Evolutionary conservation across 2,888 invertebrate species (phyloP).

Genomic region (Tenthredo livida): DNA sequence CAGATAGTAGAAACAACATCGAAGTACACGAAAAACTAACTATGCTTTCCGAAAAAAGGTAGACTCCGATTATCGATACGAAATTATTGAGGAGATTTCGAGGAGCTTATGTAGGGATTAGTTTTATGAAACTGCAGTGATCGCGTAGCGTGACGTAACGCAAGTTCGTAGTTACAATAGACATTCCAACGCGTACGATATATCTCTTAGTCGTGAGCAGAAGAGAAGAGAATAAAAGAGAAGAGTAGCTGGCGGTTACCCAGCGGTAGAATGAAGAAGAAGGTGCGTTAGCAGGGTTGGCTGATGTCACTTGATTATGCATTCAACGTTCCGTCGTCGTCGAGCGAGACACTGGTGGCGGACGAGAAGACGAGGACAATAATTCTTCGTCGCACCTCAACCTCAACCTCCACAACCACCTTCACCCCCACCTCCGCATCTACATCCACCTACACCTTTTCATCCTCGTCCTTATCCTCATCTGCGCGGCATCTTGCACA

Average conservation of each 20-base stretch:
- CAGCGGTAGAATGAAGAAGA: conserved; percentile 33
- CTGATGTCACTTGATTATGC: conserved; percentile 65
- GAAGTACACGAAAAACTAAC: neutral
- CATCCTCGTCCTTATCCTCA: neutral
- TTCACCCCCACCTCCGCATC: no score
- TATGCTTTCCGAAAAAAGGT: neutral
- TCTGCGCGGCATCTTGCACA: conserved; percentile 14
- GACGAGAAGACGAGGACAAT: conserved; percentile 44
- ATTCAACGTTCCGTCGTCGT: conserved; percentile 60
- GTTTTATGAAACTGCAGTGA: neutral
- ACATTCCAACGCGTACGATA: neutral
- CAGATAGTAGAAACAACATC: neutral
- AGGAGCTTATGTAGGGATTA: neutral
- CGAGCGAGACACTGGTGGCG: conserved; percentile 1
- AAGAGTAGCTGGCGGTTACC: conserved; percentile 20
- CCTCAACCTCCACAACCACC: no score
- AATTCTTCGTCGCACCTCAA: conserved; percentile 42
- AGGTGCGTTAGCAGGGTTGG: conserved; percentile 33
- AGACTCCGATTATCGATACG: neutral
- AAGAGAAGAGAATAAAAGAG: neutral
- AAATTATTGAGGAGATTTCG: neutral
- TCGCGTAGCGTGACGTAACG: neutral
- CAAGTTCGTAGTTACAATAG: conserved; percentile 14
- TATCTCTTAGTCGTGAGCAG: neutral
- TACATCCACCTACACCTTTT: neutral